Evolutionary conservation across 92 coral and sea anemone species (phyloP).

Genomic region (Epizoanthus illoricatus): DNA sequence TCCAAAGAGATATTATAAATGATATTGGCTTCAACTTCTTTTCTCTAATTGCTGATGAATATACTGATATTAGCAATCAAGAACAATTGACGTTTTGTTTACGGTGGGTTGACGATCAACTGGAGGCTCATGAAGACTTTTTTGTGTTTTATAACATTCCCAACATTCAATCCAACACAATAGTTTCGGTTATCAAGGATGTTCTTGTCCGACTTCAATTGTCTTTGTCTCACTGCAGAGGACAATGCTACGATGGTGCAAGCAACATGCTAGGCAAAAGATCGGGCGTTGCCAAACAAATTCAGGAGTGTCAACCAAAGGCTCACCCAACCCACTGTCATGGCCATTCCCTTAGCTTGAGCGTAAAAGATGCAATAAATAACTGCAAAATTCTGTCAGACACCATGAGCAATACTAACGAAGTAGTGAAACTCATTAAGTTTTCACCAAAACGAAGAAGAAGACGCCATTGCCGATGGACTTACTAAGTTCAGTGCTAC

Average conservation of each 20-base stretch:
- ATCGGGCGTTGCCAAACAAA: conserved; percentile 48
- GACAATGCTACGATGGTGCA: conserved; percentile 48
- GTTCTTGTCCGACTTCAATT: conserved; percentile 40
- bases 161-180: conserved; percentile 43
- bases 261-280: conserved; percentile 47
- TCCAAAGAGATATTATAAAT: conserved; percentile 27
- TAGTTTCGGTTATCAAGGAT: conserved; percentile 43
- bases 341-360: conserved; percentile 48
- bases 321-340: conserved; percentile 63
- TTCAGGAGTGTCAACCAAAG: conserved; percentile 57
- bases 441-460: conserved; percentile 56
- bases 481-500: conserved; percentile 42
- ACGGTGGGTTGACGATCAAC: conserved; percentile 45
- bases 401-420: conserved; percentile 56
- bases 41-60: conserved; percentile 32
- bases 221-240: conserved; percentile 39
- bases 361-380: conserved; percentile 56
- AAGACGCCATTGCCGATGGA: conserved; percentile 44
- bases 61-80: conserved; percentile 38
- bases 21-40: conserved; percentile 37
- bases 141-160: conserved; percentile 41
- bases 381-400: conserved; percentile 56
- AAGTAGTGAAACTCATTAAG: conserved; percentile 56
- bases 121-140: conserved; percentile 42
- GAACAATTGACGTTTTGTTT: conserved; percentile 42